Conservation (phyloP, 1,140 invertebrate species). For the Wiebesia pumilae region DNA sequence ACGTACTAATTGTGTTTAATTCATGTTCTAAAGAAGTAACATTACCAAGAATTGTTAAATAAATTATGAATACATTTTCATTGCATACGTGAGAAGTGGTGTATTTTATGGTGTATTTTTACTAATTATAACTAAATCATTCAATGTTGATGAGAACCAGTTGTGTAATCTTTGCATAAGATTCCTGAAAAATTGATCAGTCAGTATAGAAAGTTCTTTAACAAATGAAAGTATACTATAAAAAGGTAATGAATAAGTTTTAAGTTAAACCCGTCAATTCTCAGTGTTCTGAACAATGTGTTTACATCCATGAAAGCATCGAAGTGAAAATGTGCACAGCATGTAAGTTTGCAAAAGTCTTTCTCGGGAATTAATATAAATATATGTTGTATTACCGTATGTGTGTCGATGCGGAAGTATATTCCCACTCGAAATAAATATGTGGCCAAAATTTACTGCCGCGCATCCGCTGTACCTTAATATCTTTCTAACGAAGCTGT, state of each 20-base stretch:
- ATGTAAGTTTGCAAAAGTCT: not conserved
- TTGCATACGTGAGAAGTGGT: too few relatives aligned
- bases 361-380: not conserved
- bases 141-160: not conserved
- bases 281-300: not conserved
- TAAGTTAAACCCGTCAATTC: not conserved
- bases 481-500: not conserved
- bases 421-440: not conserved
- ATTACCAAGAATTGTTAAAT: too few relatives aligned
- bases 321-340: not conserved
- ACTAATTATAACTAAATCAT: not conserved
- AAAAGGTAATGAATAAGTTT: not conserved
- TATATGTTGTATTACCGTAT: not conserved
- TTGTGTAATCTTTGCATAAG: not conserved
- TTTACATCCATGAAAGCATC: not conserved
- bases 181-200: not conserved
- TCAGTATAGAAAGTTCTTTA: not conserved
- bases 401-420: constrained; percentile 9
- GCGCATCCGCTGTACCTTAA: not conserved
- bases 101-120: too few relatives aligned
- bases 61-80: too few relatives aligned
- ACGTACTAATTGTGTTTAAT: too few relatives aligned
- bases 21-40: too few relatives aligned
- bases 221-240: not conserved
- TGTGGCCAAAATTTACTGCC: not conserved